Evolutionary conservation across 2,797 vertebrate genomes (phyloP).

Genomic region (Okamejei kenojei): DNA sequence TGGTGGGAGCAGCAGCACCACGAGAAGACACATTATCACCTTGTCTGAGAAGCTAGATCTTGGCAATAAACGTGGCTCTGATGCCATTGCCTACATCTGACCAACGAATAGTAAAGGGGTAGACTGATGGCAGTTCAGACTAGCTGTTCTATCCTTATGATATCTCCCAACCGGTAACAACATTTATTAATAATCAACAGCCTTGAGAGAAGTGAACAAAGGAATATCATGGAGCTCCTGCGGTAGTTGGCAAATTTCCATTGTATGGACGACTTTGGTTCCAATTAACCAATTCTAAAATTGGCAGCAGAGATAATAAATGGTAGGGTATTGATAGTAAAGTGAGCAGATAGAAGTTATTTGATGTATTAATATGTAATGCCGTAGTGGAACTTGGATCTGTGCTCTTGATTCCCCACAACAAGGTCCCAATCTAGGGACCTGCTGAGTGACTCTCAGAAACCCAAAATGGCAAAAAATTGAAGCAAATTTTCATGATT

Average conservation of each 20-base stretch:
- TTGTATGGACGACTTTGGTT: neutral
- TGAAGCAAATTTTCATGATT: neutral
- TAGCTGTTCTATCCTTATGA: neutral
- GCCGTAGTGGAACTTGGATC: neutral
- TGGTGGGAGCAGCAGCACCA: neutral
- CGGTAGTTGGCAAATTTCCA: neutral
- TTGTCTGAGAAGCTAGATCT: neutral
- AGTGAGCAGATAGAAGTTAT: neutral
- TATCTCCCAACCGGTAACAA: neutral
- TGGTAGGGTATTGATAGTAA: neutral
- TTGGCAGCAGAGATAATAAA: neutral
- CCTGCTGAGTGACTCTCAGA: neutral
- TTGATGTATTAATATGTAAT: neutral
- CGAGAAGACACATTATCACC: neutral
- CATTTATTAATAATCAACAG: neutral
- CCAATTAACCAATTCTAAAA: neutral
- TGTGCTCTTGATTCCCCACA: neutral
- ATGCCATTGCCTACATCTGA: neutral
- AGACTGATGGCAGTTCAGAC: neutral
- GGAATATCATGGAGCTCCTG: neutral
- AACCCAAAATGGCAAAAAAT: neutral
- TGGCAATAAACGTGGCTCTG: neutral
- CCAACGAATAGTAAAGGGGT: neutral
- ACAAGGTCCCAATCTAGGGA: neutral
- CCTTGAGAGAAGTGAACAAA: neutral